Evolutionary conservation across 37 sponge, comb jelly and placozoan species (phyloP).

Genomic region (Cladorhizidae sp.): DNA sequence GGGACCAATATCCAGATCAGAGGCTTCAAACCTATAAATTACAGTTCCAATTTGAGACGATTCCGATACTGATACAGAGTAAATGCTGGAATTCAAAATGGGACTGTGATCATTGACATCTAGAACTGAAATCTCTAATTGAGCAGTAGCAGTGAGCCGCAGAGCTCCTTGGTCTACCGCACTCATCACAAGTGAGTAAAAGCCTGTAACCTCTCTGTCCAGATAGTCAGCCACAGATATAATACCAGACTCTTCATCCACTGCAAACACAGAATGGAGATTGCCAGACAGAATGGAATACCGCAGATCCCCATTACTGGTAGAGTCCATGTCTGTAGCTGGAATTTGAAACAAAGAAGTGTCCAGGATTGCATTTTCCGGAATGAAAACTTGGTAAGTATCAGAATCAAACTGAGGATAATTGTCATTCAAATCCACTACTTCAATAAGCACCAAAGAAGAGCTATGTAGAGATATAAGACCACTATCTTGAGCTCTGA

Average conservation of each 20-base stretch:
- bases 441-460: conserved; percentile 27
- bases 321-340: conserved; percentile 67
- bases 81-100: conserved; percentile 36
- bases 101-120: conserved; percentile 82
- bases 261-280: conserved; percentile 47
- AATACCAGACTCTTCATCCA: conserved; percentile 66
- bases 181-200: conserved; percentile 41
- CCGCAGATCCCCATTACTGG: conserved; percentile 56
- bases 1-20: conserved; percentile 62
- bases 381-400: conserved; percentile 43
- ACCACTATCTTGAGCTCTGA: conserved; percentile 58
- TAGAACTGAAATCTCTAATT: conserved; percentile 26
- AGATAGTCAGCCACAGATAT: conserved; percentile 38
- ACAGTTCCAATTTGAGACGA: conserved; percentile 26
- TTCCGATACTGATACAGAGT: conserved; percentile 54
- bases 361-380: conserved; percentile 60
- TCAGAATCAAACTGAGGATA: conserved; percentile 51
- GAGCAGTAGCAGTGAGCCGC: conserved; percentile 64
- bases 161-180: conserved; percentile 71
- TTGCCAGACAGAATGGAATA: conserved; percentile 74
- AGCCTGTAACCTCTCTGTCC: conserved; percentile 54
- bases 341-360: conserved; percentile 54
- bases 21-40: conserved; percentile 31
- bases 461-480: conserved; percentile 10
- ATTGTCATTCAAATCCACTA: conserved; percentile 73